Base-by-base conservation (phyloP, 2,797 vertebrate species). In the Leptodactylus fallax region DNA sequence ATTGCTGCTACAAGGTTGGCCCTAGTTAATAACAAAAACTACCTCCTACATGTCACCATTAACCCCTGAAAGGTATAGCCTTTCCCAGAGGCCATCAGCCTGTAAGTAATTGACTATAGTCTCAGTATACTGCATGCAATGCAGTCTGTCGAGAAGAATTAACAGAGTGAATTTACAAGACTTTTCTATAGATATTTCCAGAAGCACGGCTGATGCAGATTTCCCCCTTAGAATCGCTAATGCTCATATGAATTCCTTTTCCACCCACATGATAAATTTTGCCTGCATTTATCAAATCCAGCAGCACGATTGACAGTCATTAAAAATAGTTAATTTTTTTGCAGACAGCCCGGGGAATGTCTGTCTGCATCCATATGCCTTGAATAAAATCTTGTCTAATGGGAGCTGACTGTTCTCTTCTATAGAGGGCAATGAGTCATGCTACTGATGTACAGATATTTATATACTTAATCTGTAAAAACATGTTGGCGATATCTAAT, bases 361-460 rank as follows among this genome's bases (percentile, higher is more conserved):
- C 58, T 81, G 79, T 81, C 79, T 81, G 36, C 13, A 81, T 63
- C 79, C 79, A 81, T 81, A 81, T 81, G 79, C 36, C 60, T 23
- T 23, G 27, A 63, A 81, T 63, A 47, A 63, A 65, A 49, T 23
- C 21, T 21, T 81, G 58, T 6, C 45, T 81, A 65, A 81, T 81
- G 13, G 79, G 60, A 81, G 36, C 79, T 47, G 58, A 81, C 60
- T 81, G 79, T 65, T 47, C 36, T 81, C 6, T 65, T 16, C 47
- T 11, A 47, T 16, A 7, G 8, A 79, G 25, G 25, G 55, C 79
- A 81, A 81, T 81, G 79, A 81, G 19, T 65, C 79, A 81, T 65
- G 36, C 49, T 81, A 63, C 21, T 65, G 19, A 81, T 63, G 58
- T 49, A 81, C 58, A 47, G 27, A 80, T 81, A 81, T 81, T 63